A percentile compares a stretch with the other conserved stretches of the same genome.
Conservation (phyloP, 2,113 vertebrate species). For the Cyprinodon tularosa region DNA sequence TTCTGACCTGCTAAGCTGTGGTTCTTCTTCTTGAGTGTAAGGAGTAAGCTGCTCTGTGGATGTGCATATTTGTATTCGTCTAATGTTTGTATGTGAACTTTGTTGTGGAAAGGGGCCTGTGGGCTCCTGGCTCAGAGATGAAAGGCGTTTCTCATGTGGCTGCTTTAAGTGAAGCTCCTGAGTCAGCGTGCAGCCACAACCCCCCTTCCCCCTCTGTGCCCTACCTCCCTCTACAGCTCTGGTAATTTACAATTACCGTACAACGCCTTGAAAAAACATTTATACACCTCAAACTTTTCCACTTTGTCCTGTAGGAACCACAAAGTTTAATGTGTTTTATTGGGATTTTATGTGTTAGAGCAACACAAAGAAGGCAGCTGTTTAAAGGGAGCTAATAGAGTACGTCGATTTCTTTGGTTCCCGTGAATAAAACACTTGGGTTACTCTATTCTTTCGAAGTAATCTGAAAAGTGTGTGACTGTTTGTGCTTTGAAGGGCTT, state of each 20-base stretch:
- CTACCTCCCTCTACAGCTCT: conserved; percentile 7
- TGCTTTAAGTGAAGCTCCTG: conserved; percentile 63
- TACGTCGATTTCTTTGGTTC: neutral
- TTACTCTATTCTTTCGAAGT: neutral
- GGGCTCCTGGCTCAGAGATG: conserved; percentile 66
- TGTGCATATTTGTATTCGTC: conserved; percentile 25
- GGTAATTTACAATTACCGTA: conserved; percentile 9
- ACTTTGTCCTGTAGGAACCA: neutral
- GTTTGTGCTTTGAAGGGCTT: too few species aligned
- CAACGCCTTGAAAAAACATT: conserved; percentile 2
- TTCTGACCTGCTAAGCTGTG: conserved; percentile 20
- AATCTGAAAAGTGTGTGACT: neutral
- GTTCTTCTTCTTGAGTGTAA: conserved; percentile 8
- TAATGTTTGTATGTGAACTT: conserved; percentile 43
- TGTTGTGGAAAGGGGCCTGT: conserved; percentile 66
- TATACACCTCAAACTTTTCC: neutral
- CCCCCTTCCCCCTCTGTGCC: conserved; percentile 28
- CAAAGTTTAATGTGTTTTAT: neutral
- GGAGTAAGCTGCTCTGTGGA: neutral
- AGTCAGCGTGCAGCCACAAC: conserved; percentile 67
- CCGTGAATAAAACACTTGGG: neutral
- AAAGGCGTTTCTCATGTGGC: conserved; percentile 68
- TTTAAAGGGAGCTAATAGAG: neutral
- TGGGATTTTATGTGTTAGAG: neutral
- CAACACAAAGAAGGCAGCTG: neutral